Base-by-base conservation (phyloP, 2,888 invertebrate genomes). In the Schrankia costaestrigalis region DNA sequence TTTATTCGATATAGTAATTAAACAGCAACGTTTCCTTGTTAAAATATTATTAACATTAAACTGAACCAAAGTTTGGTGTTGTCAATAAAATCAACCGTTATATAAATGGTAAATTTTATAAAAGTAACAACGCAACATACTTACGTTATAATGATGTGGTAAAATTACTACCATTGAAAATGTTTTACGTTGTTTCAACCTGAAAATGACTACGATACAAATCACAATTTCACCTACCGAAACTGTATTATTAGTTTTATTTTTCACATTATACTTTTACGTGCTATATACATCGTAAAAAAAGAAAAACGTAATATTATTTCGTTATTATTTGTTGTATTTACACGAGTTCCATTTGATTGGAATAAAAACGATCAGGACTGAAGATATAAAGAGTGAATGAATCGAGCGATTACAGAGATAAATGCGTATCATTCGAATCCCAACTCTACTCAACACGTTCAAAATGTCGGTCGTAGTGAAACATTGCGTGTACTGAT, bases 401-500 rank as follows among this genome's bases (percentile, higher is more conserved):
- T 28, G 19, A 28, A 28, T 28, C 28, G 28, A 19, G 3, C 28
- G 18, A 28, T 28, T 19, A 19, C 19, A 11, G 21, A 32, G 33
- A 25, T 28, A 33, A 47, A 30, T 42, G 30, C 23, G 42, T 35
- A n/a, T n/a, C n/a, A n/a, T n/a, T n/a, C n/a, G n/a, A n/a, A 33
- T 41, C 42, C 39, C 46, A 46, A 52, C 52, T 37, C 47, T 42
- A 47, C 46, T 51, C 45, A 35, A 32, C 46, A 46, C 3, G 37
- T 45, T 51, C 35, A 47, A 37, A 43, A 45, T 49, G 37, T 24
- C 33, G 40, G 22, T 26, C 19, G 24, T 25, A 29, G 14, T 35
- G 11, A 17, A 11, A 18, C 32, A 41, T 39, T 35, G 63, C 64
- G 61, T 63, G 61, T 32, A 36, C n/a, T 26, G 49, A 49, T 56